phyloP scores from a whole-genome alignment of 2,113 vertebrate species.

The Phylloscopus trochiloides region DNA sequence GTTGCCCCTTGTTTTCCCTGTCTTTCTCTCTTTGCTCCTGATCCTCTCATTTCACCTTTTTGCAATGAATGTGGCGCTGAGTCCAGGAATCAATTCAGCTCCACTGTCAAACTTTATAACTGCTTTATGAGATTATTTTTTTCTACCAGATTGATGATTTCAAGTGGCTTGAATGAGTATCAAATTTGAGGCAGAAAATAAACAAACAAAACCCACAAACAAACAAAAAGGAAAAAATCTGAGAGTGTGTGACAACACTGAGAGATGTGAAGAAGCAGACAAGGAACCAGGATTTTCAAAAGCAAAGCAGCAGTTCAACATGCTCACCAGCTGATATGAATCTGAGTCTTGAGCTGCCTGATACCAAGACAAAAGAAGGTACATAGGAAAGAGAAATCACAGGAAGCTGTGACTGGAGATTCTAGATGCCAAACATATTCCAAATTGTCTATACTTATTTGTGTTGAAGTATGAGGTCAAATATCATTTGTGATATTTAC shows the following conservation, averaged over 20 bases:
- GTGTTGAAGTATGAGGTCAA: neutral
- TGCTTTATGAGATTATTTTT: neutral
- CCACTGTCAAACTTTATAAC: neutral
- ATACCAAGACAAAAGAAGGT: neutral
- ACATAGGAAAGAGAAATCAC: neutral
- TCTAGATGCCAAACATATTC: neutral
- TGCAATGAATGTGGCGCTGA: neutral
- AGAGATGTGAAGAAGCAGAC: neutral
- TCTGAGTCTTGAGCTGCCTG: neutral
- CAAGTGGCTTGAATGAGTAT: neutral
- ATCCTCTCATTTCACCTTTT: neutral
- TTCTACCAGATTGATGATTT: neutral
- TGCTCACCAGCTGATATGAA: rapidly evolving
- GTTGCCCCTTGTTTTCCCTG: neutral
- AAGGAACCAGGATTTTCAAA: neutral
- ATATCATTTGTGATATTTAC: neutral
- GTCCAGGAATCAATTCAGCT: neutral
- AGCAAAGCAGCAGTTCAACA: neutral
- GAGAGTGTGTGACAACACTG: rapidly evolving
- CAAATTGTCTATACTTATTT: neutral
- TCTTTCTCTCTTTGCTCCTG: neutral
- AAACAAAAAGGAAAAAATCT: rapidly evolving
- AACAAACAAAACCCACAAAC: neutral
- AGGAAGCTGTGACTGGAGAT: neutral
- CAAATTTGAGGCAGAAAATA: neutral